Evolutionary conservation across 1,140 invertebrate species (phyloP).

Genomic region (Vanessa tameamea): DNA sequence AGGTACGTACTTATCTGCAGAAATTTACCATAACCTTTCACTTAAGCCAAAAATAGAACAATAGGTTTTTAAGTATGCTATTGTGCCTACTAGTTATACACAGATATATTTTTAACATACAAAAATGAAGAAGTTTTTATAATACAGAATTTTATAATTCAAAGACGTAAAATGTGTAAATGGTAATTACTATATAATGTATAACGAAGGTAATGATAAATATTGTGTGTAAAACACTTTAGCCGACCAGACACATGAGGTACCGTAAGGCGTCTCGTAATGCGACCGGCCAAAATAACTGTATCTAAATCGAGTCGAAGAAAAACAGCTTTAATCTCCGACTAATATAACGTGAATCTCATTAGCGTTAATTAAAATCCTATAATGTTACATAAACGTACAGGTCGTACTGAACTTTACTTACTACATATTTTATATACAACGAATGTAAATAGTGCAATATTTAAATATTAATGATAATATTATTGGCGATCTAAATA

Average conservation of each 20-base stretch:
- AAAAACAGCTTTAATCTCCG: conserved; percentile 36
- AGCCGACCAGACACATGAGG: conserved; percentile 52
- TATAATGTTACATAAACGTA: conserved; percentile 26
- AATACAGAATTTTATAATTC: too few relatives aligned
- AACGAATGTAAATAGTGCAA: too few relatives aligned
- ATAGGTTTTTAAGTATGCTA: not conserved
- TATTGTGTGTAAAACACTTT: conserved; percentile 27
- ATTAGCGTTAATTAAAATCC: conserved; percentile 50
- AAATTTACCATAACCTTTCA: not conserved
- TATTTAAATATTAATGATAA: too few relatives aligned
- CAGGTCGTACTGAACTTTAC: not conserved
- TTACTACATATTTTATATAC: too few relatives aligned
- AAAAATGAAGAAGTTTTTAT: too few relatives aligned
- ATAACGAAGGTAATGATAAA: not conserved
- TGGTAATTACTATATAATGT: not conserved
- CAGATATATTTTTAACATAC: too few relatives aligned
- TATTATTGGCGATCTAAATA: too few relatives aligned
- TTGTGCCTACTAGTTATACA: not conserved
- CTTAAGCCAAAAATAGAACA: not conserved
- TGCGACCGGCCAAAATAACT: conserved; percentile 60
- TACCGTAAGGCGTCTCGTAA: conserved; percentile 66
- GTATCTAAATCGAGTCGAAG: conserved; percentile 46
- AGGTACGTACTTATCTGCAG: not conserved
- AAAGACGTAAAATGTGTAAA: too few relatives aligned
- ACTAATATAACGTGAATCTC: conserved; percentile 42